Conservation (phyloP, 2,888 invertebrate species). For the Drosophila mulleri region DNA sequence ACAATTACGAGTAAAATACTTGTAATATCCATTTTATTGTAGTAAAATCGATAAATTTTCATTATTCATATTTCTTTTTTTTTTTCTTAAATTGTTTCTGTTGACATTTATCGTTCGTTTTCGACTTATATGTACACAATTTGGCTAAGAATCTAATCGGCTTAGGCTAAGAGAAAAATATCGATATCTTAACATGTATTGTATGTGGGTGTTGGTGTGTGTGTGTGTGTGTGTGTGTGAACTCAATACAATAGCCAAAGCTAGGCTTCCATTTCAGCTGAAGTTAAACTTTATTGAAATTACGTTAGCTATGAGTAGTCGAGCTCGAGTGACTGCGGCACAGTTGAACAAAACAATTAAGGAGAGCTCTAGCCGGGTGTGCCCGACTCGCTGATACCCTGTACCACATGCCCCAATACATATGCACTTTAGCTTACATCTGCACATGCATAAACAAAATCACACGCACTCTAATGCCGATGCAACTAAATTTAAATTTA, state of each 20-base stretch:
- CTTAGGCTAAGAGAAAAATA: constrained; percentile 4
- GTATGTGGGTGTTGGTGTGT: constrained; percentile 2
- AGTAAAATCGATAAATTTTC: constrained; percentile 62
- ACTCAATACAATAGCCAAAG: constrained; percentile 28
- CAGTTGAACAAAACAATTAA: constrained; percentile 2
- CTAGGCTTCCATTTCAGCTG: constrained; percentile 50
- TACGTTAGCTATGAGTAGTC: constrained; percentile 38
- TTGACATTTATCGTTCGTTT: constrained; percentile 19
- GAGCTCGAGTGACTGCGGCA: background rate
- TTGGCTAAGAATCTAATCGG: constrained; percentile 33
- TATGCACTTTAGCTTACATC: background rate
- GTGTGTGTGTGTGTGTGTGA: constrained; percentile 6
- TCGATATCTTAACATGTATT: background rate
- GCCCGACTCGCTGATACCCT: background rate
- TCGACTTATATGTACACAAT: constrained; percentile 56
- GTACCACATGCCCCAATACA: background rate
- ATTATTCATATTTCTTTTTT: background rate
- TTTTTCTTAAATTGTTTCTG: background rate
- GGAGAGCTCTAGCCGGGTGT: background rate
- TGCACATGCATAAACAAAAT: background rate
- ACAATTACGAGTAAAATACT: constrained; percentile 49
- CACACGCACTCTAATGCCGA: background rate
- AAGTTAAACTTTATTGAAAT: constrained; percentile 58
- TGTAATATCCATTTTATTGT: constrained; percentile 55
- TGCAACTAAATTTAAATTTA: background rate